phyloP scores from a whole-genome alignment of 2,113 vertebrate genomes.

The Morone saxatilis region DNA sequence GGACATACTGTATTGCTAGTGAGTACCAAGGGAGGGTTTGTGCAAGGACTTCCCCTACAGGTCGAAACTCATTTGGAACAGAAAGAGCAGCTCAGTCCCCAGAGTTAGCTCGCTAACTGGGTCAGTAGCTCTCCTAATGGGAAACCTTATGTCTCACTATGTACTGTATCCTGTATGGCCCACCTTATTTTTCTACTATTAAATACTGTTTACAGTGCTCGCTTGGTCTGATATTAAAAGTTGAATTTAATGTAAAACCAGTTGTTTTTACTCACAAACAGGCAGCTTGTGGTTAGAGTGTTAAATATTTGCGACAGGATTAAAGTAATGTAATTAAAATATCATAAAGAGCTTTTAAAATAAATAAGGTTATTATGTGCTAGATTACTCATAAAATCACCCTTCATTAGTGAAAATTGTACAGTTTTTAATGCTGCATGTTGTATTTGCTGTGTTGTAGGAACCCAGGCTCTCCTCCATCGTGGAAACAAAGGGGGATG shows the following conservation, averaged over 20 bases:
- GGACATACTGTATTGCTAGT: slow-evolving; percentile 34
- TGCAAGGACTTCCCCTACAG: slow-evolving; percentile 74
- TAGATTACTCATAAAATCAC: not conserved
- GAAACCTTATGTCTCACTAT: slow-evolving; percentile 43
- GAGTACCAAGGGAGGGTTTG: slow-evolving; percentile 22
- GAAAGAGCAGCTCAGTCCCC: slow-evolving; percentile 51
- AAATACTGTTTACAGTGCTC: slow-evolving; percentile 7
- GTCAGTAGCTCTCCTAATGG: slow-evolving; percentile 68
- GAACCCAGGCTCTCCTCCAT: slow-evolving; percentile 88
- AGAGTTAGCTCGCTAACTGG: slow-evolving; percentile 69
- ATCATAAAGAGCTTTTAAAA: slow-evolving; percentile 9
- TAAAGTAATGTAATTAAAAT: slow-evolving; percentile 22
- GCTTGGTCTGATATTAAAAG: slow-evolving; percentile 1
- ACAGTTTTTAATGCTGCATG: not conserved
- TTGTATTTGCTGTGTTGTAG: slow-evolving; percentile 59
- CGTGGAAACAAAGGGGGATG: slow-evolving; percentile 85
- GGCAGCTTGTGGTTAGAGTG: not conserved
- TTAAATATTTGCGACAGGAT: slow-evolving; percentile 15
- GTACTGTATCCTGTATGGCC: not conserved
- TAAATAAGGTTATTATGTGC: not conserved
- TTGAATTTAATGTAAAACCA: not conserved
- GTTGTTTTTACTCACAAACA: slow-evolving; percentile 1
- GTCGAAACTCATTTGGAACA: slow-evolving; percentile 69
- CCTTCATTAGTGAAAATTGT: not conserved
- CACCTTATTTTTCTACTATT: not conserved